A percentile compares a stretch with the other conserved stretches of the same genome.
Conservation (phyloP, 2,797 vertebrate species). For the Myripristis jacobus region DNA sequence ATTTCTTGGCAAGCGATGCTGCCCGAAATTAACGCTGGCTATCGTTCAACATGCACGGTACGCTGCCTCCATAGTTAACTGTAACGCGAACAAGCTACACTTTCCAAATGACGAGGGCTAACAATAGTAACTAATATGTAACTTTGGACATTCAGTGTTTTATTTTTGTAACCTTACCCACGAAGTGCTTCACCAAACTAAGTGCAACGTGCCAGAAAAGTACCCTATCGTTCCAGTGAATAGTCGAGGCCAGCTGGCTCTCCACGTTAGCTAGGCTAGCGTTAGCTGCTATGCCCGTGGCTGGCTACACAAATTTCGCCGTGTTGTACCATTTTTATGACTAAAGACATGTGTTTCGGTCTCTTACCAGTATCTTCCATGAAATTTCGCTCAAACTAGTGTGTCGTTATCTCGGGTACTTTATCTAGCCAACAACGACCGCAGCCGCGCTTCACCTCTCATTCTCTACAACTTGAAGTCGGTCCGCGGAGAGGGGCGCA, state of each 20-base stretch:
- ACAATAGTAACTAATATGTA: too few relatives aligned
- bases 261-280: constrained; percentile 59
- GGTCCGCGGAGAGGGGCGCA: neutral
- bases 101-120: too few relatives aligned
- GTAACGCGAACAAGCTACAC: too few relatives aligned
- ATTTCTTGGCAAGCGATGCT: constrained; percentile 19
- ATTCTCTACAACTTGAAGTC: constrained; percentile 68
- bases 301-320: neutral
- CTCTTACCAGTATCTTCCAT: constrained; percentile 82
- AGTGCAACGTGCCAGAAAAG: constrained; percentile 12
- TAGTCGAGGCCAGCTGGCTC: constrained; percentile 52
- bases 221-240: constrained; percentile 44
- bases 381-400: constrained; percentile 44
- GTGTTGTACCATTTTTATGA: accelerated
- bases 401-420: constrained; percentile 58
- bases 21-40: constrained; percentile 11
- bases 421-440: constrained; percentile 52
- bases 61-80: too few relatives aligned
- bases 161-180: neutral
- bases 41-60: neutral
- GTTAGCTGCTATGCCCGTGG: constrained; percentile 13
- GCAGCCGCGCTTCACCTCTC: constrained; percentile 54
- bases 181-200: neutral
- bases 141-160: too few relatives aligned
- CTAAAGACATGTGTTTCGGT: accelerated